These are phyloP conservation scores for Xanthorhoe designata DNA, from an alignment of 2,888 invertebrate species.

Conservation along the genomic window DNA sequence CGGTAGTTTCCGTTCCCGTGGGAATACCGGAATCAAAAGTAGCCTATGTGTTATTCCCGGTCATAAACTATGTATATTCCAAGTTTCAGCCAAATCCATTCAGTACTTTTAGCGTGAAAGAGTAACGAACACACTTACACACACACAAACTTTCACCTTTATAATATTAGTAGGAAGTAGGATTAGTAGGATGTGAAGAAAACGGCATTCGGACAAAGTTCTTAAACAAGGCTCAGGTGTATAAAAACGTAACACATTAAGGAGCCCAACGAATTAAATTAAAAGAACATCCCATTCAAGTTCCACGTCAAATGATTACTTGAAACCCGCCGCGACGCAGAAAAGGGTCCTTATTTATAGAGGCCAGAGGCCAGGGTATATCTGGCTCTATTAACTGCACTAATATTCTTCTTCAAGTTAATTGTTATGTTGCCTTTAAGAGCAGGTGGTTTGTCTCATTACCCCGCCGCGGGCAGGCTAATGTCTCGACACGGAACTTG, in stretches of 20 bases:
- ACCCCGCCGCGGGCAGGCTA: constrained; percentile 72
- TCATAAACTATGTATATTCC: no score
- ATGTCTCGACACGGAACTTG: constrained; percentile 72
- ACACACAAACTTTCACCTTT: no score
- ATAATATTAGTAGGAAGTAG: no score
- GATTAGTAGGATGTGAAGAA: background rate
- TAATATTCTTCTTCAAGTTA: constrained; percentile 83
- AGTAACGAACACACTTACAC: no score
- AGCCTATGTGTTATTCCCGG: no score
- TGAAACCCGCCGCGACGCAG: constrained; percentile 68
- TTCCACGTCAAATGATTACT: constrained; percentile 63
- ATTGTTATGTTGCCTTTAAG: constrained; percentile 83
- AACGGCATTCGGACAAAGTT: background rate
- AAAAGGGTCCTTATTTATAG: constrained; percentile 81
- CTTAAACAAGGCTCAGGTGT: background rate
- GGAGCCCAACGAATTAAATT: constrained; percentile 10
- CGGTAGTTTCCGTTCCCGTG: no score
- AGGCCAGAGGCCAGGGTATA: constrained; percentile 75
- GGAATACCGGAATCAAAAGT: no score
- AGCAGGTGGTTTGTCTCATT: constrained; percentile 82
- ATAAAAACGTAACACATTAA: constrained; percentile 3
- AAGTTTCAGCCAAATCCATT: no score
- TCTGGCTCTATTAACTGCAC: constrained; percentile 81
- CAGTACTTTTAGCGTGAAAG: no score
- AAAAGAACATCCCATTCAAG: constrained; percentile 22